A percentile compares a stretch with the other conserved stretches of the same genome.
phyloP scores from a whole-genome alignment of 2,888 invertebrate genomes.

The Pycnomerus fuliginosus region DNA sequence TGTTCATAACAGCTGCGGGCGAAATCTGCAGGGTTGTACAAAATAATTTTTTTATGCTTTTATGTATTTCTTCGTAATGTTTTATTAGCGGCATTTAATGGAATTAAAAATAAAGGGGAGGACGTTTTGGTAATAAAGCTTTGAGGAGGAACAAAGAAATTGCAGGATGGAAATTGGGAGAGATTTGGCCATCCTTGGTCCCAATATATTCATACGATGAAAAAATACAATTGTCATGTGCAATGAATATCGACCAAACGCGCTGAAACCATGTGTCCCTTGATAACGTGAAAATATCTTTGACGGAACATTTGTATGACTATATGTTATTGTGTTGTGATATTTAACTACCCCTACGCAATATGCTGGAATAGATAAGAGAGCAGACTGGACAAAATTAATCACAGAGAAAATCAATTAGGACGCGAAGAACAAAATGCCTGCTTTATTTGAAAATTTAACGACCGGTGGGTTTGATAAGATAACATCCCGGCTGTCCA shows the following conservation, averaged over 20 bases:
- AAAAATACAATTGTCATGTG: slow-evolving; percentile 49
- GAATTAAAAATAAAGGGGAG: too few relatives aligned
- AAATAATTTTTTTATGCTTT: slow-evolving; percentile 10
- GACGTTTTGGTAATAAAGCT: too few relatives aligned
- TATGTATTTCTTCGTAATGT: not conserved
- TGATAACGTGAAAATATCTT: slow-evolving; percentile 20
- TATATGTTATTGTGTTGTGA: slow-evolving; percentile 48
- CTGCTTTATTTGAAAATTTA: slow-evolving; percentile 23
- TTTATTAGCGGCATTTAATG: too few relatives aligned
- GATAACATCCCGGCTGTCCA: slow-evolving; percentile 44
- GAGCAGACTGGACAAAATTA: slow-evolving; percentile 29
- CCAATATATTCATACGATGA: slow-evolving; percentile 44
- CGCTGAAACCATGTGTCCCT: slow-evolving; percentile 22
- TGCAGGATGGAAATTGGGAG: too few relatives aligned
- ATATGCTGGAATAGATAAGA: slow-evolving; percentile 45
- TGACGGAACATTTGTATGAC: slow-evolving; percentile 32
- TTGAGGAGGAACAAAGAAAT: too few relatives aligned
- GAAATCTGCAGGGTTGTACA: slow-evolving; percentile 34
- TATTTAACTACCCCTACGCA: slow-evolving; percentile 49
- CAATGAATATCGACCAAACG: slow-evolving; percentile 38
- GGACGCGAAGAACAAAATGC: not conserved
- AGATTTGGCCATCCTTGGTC: too few relatives aligned
- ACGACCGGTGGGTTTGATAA: slow-evolving; percentile 39
- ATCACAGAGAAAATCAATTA: slow-evolving; percentile 16
- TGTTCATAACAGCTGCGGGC: slow-evolving; percentile 38